A percentile compares a stretch with the other conserved stretches of the same genome.
These are phyloP conservation scores for Nestor notabilis DNA, from an alignment of 2,113 vertebrate species.

Conservation along the genomic window DNA sequence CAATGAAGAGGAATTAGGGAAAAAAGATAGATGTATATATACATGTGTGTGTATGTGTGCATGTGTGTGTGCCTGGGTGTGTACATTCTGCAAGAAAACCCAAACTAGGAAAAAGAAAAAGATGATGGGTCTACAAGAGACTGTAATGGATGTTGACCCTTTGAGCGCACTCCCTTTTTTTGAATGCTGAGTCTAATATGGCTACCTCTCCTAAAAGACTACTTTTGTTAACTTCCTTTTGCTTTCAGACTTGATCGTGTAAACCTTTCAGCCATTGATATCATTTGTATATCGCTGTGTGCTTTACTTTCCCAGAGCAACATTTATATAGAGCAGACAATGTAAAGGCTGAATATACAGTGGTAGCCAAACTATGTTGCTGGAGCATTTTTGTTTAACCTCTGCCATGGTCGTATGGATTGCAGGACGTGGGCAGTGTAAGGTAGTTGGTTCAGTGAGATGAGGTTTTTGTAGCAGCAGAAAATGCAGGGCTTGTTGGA, in stretches of 20 bases:
- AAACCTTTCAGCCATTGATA: conserved; percentile 47
- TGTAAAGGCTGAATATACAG: conserved; percentile 24
- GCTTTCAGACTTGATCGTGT: conserved; percentile 46
- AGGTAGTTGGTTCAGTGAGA: not conserved
- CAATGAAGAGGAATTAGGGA: not conserved
- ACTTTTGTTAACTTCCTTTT: conserved; percentile 68
- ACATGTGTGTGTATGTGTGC: not conserved
- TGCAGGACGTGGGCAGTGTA: not conserved
- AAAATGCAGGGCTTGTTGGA: not conserved
- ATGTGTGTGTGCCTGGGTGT: not conserved
- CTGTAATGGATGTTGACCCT: conserved; percentile 33
- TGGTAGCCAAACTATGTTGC: conserved; percentile 1
- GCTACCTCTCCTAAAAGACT: conserved; percentile 80
- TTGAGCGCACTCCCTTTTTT: conserved; percentile 62
- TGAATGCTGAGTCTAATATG: conserved; percentile 71
- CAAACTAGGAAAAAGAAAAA: conserved; percentile 3
- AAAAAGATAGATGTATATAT: not conserved
- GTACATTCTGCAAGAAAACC: not conserved
- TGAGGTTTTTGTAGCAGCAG: not conserved
- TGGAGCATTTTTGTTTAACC: conserved; percentile 10
- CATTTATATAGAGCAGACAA: conserved; percentile 2
- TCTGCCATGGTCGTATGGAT: conserved; percentile 32
- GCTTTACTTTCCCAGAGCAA: conserved; percentile 53
- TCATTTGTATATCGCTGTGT: conserved; percentile 50
- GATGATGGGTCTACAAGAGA: conserved; percentile 18